Evolutionary conservation across 2,113 vertebrate genomes (phyloP).

Genomic region (Tyto alba): DNA sequence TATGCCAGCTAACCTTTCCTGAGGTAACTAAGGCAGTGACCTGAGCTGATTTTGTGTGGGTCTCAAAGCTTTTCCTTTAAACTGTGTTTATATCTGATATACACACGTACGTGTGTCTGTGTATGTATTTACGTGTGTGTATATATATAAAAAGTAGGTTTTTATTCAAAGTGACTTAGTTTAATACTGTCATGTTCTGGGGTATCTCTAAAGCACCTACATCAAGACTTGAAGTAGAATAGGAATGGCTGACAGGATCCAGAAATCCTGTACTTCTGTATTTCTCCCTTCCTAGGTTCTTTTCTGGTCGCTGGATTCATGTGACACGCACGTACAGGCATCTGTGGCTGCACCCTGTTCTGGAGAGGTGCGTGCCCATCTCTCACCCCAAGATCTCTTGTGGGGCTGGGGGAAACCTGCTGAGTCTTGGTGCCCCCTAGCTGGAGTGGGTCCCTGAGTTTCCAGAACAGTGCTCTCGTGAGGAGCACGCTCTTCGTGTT

Average conservation of each 20-base stretch:
- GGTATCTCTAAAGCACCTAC: background rate
- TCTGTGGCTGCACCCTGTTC: background rate
- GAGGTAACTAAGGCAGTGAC: background rate
- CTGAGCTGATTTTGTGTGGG: background rate
- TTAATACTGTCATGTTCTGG: background rate
- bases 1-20: background rate
- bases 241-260: background rate
- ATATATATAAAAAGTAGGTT: background rate
- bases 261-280: background rate
- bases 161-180: background rate
- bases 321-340: accelerated
- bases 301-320: background rate
- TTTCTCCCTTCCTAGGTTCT: background rate
- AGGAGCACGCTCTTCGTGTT: background rate
- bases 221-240: background rate
- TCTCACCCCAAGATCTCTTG: accelerated
- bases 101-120: background rate
- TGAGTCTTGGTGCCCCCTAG: accelerated
- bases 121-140: background rate
- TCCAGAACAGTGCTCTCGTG: background rate
- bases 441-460: background rate
- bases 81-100: background rate
- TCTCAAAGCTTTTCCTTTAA: background rate
- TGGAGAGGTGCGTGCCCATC: background rate
- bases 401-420: background rate